Evolutionary conservation across 2,797 vertebrate genomes (phyloP).

Genomic region (Choloepus didactylus): DNA sequence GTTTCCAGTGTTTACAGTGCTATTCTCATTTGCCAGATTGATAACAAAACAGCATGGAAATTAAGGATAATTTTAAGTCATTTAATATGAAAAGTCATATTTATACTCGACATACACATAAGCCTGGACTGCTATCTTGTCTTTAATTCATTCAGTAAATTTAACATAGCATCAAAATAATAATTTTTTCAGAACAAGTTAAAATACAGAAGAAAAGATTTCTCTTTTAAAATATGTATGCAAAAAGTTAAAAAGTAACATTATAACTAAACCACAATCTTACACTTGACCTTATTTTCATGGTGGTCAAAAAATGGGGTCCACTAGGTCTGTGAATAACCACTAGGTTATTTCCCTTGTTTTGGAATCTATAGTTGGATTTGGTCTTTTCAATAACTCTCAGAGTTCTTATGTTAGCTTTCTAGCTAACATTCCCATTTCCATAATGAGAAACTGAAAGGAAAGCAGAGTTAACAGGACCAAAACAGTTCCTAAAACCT

Average conservation of each 20-base stretch:
- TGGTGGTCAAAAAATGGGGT: not conserved
- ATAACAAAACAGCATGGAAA: not conserved
- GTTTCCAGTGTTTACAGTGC: not conserved
- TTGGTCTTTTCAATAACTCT: not conserved
- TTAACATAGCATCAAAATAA: not conserved
- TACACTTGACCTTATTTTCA: not conserved
- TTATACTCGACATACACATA: not conserved
- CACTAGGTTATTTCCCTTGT: not conserved
- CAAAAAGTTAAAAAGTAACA: not conserved
- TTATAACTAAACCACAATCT: not conserved
- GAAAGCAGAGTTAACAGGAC: too few species aligned
- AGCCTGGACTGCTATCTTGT: not conserved
- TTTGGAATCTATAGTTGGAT: not conserved
- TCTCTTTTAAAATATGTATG: not conserved
- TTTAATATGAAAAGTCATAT: not conserved
- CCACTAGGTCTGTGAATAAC: not conserved
- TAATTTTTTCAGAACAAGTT: not conserved
- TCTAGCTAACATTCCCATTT: not conserved
- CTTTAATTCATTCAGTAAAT: not conserved
- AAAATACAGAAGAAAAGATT: not conserved
- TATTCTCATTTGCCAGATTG: not conserved
- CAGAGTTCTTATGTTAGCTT: not conserved
- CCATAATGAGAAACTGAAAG: too few species aligned
- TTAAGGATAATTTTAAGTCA: not conserved
- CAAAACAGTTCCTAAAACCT: too few species aligned